Percentiles rank a stretch among this genome's conserved stretches.
phyloP scores from a whole-genome alignment of 1,140 invertebrate genomes.

The Monomorium pharaonis region DNA sequence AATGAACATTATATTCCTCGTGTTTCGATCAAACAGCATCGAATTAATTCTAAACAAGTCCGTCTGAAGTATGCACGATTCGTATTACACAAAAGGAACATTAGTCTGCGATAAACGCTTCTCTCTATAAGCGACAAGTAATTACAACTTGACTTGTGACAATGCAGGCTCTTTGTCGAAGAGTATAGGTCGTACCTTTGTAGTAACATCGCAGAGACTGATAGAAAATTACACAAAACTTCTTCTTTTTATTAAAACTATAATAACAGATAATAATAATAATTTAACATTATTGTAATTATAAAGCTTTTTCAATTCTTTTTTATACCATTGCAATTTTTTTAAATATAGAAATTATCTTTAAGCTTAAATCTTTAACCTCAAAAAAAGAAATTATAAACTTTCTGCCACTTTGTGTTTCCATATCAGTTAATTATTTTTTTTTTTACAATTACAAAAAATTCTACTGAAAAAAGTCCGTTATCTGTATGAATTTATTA shows the following conservation, averaged over 20 bases:
- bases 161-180: background rate
- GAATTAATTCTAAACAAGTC: constrained; percentile 59
- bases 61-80: background rate
- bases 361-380: no score
- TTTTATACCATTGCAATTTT: background rate
- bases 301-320: background rate
- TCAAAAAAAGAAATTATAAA: background rate
- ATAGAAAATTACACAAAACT: background rate
- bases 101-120: background rate
- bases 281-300: background rate
- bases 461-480: background rate
- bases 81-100: constrained; percentile 1
- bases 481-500: background rate
- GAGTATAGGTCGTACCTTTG: background rate
- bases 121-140: background rate
- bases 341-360: background rate
- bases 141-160: background rate
- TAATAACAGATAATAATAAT: background rate
- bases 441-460: background rate
- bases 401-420: background rate
- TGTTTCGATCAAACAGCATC: background rate
- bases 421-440: background rate
- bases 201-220: background rate
- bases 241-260: background rate
- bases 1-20: background rate